phyloP scores from a whole-genome alignment of 2,797 vertebrate species.

The Florisuga fusca region DNA sequence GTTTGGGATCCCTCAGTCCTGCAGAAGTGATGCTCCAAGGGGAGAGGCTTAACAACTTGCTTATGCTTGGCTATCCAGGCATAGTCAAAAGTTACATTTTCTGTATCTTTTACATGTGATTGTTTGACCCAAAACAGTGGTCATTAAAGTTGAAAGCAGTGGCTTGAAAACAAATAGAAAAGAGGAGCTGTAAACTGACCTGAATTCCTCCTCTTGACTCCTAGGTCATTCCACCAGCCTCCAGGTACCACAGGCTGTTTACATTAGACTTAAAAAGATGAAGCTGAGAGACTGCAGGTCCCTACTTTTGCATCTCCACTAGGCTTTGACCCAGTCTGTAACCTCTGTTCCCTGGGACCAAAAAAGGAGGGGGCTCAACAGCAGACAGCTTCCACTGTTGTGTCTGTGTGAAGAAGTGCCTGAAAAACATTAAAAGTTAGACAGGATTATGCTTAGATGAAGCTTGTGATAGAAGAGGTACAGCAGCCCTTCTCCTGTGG shows the following conservation, averaged over 20 bases:
- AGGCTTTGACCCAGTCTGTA: background rate
- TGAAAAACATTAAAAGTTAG: background rate
- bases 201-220: slow-evolving; percentile 60
- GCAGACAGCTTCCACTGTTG: background rate
- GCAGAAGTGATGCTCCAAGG: background rate
- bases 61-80: background rate
- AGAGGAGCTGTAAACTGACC: slow-evolving; percentile 49
- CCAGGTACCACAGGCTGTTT: slow-evolving; percentile 50
- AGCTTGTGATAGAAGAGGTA: background rate
- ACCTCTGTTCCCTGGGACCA: background rate
- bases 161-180: slow-evolving; percentile 49
- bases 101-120: slow-evolving; percentile 9
- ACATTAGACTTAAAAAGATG: slow-evolving; percentile 29
- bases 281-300: background rate
- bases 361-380: background rate
- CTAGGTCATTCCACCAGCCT: slow-evolving; percentile 26
- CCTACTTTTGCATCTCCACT: background rate
- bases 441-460: background rate
- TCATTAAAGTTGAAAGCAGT: slow-evolving; percentile 24
- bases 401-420: background rate
- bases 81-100: background rate
- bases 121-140: slow-evolving; percentile 31
- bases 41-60: background rate
- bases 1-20: background rate
- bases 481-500: background rate